These are phyloP conservation scores for Lordiphosa collinella DNA, from an alignment of 1,140 invertebrate genomes.

Conservation along the genomic window DNA sequence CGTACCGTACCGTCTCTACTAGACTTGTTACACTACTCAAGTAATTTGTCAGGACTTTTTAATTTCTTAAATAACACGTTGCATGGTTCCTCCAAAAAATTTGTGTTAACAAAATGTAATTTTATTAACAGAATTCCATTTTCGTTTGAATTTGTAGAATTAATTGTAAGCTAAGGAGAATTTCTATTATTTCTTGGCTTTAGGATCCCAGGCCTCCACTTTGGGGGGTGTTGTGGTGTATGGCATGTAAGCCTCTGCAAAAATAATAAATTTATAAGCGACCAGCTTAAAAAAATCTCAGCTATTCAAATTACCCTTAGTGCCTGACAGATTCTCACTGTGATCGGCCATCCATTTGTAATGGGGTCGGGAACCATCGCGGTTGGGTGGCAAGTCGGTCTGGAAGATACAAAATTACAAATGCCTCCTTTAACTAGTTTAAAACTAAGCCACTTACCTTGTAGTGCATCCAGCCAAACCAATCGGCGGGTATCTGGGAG, in stretches of 20 bases:
- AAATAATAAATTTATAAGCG: neutral
- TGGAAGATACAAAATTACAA: constrained; percentile 15
- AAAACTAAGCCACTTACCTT: constrained; percentile 78
- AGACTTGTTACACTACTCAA: no score
- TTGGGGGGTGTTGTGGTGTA: constrained; percentile 93
- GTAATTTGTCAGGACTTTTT: no score
- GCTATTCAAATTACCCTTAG: constrained; percentile 79
- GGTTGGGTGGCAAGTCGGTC: constrained; percentile 81
- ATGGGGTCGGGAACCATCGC: constrained; percentile 87
- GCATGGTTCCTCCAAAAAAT: no score
- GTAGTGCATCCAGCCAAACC: constrained; percentile 93
- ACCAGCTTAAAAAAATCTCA: neutral
- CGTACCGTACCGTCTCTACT: no score
- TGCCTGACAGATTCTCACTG: constrained; percentile 91
- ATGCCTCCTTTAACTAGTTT: no score
- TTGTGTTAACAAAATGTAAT: constrained; percentile 26
- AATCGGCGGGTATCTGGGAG: constrained; percentile 94
- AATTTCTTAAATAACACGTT: no score
- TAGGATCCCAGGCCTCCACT: constrained; percentile 91
- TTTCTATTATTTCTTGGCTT: constrained; percentile 45
- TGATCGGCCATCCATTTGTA: constrained; percentile 94
- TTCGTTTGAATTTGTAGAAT: constrained; percentile 39
- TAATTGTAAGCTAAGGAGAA: constrained; percentile 37
- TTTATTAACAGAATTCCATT: constrained; percentile 45
- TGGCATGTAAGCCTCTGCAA: constrained; percentile 87